Conservation (phyloP, 1,140 invertebrate genomes). For the Trichoplusia ni region DNA sequence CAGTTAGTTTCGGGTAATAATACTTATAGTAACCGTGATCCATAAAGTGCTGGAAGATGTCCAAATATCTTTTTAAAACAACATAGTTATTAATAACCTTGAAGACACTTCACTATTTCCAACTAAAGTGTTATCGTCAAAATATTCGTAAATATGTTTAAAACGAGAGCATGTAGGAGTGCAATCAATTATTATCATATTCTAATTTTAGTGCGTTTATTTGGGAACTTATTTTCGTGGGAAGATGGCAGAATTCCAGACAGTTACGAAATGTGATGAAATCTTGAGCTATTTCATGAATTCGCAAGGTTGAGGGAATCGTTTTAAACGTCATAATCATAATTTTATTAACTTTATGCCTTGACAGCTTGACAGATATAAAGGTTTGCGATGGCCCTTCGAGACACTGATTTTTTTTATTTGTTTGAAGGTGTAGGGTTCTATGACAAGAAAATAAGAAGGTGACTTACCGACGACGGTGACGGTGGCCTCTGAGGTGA, state of each 20-base stretch:
- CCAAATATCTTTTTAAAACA: conserved; percentile 55
- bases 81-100: too few relatives aligned
- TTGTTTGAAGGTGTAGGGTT: too few relatives aligned
- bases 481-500: conserved; percentile 88
- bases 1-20: conserved; percentile 29
- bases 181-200: background rate
- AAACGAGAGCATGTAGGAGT: background rate
- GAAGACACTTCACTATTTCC: too few relatives aligned
- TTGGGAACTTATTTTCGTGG: background rate
- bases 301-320: background rate
- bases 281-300: background rate
- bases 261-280: background rate
- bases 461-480: conserved; percentile 86
- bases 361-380: too few relatives aligned
- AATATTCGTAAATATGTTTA: background rate
- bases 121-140: background rate
- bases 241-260: conserved; percentile 7
- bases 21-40: conserved; percentile 44
- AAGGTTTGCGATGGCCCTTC: too few relatives aligned
- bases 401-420: too few relatives aligned
- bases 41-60: conserved; percentile 55
- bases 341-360: background rate
- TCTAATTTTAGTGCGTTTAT: background rate
- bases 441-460: too few relatives aligned
- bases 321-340: background rate